phyloP scores from a whole-genome alignment of 92 coral and sea anemone genomes.

The Palythoa heliodiscus region DNA sequence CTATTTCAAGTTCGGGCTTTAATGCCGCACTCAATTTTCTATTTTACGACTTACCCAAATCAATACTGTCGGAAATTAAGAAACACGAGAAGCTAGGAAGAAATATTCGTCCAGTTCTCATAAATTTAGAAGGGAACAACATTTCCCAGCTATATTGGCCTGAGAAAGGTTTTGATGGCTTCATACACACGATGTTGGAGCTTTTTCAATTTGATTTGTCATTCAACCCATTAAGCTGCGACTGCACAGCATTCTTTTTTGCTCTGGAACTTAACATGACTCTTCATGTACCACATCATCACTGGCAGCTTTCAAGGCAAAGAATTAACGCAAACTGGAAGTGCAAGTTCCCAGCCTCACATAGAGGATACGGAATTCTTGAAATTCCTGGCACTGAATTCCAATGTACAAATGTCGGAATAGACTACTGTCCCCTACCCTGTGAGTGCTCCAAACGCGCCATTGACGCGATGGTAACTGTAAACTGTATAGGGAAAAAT shows the following conservation, averaged over 20 bases:
- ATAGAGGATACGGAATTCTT: slow-evolving; percentile 36
- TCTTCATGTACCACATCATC: slow-evolving; percentile 30
- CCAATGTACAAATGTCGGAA: slow-evolving; percentile 4
- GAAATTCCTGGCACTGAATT: slow-evolving; percentile 17
- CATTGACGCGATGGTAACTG: slow-evolving; percentile 18
- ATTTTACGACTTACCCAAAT: neutral
- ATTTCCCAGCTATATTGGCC: slow-evolving; percentile 35
- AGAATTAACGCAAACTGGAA: slow-evolving; percentile 24
- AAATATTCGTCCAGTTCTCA: neutral
- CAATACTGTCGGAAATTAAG: neutral
- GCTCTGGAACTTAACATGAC: slow-evolving; percentile 49
- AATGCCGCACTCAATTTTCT: neutral
- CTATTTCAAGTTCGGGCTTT: slow-evolving; percentile 4
- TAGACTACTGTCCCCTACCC: slow-evolving; percentile 26
- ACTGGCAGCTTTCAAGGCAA: slow-evolving; percentile 28
- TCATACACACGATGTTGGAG: neutral
- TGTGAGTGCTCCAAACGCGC: slow-evolving; percentile 38
- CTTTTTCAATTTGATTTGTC: slow-evolving; percentile 62
- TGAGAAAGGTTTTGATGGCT: neutral
- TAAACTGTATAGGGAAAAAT: slow-evolving; percentile 15
- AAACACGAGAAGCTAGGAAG: neutral
- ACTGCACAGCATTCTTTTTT: slow-evolving; percentile 52
- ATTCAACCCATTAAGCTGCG: slow-evolving; percentile 72
- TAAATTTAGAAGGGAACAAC: slow-evolving; percentile 9
- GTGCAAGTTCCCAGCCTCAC: slow-evolving; percentile 28